These are phyloP conservation scores for Lytechinus variegatus DNA, from an alignment of 35 echinoderm and acorn worm species.

Conservation along the genomic window DNA sequence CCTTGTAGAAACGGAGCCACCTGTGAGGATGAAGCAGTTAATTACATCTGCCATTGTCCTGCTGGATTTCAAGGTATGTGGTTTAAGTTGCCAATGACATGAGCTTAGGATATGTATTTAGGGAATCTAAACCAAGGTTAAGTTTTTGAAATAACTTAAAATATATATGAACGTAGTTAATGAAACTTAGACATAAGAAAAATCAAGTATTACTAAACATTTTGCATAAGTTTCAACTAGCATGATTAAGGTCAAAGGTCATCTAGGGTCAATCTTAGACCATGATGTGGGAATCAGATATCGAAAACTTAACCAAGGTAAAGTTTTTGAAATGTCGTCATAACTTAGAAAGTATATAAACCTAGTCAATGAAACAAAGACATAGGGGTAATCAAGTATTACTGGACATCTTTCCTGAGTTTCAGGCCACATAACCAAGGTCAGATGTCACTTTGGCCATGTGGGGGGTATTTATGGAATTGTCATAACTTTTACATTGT, in stretches of 20 bases:
- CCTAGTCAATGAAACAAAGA: too few species aligned
- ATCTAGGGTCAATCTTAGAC: too few species aligned
- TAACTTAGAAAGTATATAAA: too few species aligned
- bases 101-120: neutral
- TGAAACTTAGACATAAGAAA: neutral
- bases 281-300: too few species aligned
- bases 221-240: neutral
- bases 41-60: neutral
- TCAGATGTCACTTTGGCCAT: too few species aligned
- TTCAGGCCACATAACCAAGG: too few species aligned
- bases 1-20: constrained; percentile 1
- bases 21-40: neutral
- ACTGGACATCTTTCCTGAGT: too few species aligned
- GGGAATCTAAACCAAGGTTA: neutral
- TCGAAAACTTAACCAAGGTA: too few species aligned
- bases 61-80: neutral
- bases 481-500: too few species aligned
- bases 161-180: neutral
- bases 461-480: too few species aligned
- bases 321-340: too few species aligned
- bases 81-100: neutral
- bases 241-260: neutral
- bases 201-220: neutral
- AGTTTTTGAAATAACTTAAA: neutral
- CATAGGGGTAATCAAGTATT: too few species aligned